Base-by-base conservation (phyloP, 1,140 invertebrate species). In the Nasonia giraulti region DNA sequence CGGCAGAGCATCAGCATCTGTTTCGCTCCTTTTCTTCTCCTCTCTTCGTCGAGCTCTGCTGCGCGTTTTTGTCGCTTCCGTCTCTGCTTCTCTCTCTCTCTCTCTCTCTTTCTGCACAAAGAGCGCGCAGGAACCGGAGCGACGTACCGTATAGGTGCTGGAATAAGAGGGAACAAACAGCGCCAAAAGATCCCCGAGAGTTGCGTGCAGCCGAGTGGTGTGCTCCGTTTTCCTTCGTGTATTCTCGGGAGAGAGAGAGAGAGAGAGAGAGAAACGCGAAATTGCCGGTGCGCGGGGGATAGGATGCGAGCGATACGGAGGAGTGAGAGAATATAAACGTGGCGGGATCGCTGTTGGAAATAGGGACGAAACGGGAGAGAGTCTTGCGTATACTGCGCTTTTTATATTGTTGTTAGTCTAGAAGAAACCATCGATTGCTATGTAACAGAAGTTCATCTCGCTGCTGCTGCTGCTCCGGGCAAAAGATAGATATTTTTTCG, bases 71-170 rank as follows among this genome's bases (percentile, higher is more conserved):
- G 75, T 62, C 23, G 47, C 50, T 71, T 77, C 76, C 40, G 23
- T 79, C 82, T 79, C 27, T 66, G 83, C 89, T 86, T 88, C n/a
- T 37, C 44, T 47, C 27, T 31, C 47, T 20, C 20, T 33, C 12
- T 83, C 11, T 66, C 44, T 89, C 87, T 88, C n/a, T 37, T 27
- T 27, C 44, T 88, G 85, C 88, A 89, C 89, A 89, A 89, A 90
- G 89, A 87, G 44, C 17, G n/a, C 40, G 44, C 23, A 14, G 73
- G 73, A 66, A 44, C 73, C 71, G 71, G 20, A 81, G 80, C 17
- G 3, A 44, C 8, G 27, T n/a, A 62, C 69, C 4, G 20, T 62
- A 62, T 62, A 62, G 17, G 20, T 20, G 55, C 55, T 62, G 55
- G 17, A n/a, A 62, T n/a, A n/a, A 74, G 80, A 74, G 55, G 47